phyloP scores from a whole-genome alignment of 92 coral and sea anemone species.

The Actinernus sp. region DNA sequence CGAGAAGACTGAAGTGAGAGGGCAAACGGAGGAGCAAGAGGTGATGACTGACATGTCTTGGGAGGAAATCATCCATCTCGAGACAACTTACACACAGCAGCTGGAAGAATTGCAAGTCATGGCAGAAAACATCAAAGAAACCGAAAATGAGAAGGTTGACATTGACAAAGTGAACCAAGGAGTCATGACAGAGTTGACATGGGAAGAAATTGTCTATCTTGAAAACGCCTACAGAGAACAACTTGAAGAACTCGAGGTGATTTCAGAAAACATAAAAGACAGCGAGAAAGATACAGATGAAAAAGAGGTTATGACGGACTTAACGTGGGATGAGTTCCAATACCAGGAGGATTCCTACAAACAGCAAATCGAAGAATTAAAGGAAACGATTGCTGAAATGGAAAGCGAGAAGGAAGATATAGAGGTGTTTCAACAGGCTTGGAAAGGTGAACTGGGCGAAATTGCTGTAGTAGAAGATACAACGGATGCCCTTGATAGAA shows the following conservation, averaged over 20 bases:
- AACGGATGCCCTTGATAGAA: too few relatives aligned
- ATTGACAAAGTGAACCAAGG: not conserved
- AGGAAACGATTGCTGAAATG: conserved; percentile 11
- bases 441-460: conserved; percentile 11
- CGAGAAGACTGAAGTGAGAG: not conserved
- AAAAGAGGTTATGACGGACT: conserved; percentile 37
- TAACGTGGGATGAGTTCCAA: conserved; percentile 31
- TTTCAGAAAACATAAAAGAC: conserved; percentile 1
- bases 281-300: not conserved
- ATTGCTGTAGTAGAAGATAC: conserved; percentile 1
- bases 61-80: conserved; percentile 17
- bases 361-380: conserved; percentile 13
- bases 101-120: conserved; percentile 3
- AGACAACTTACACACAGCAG: conserved; percentile 18
- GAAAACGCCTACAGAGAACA: conserved; percentile 27
- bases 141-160: not conserved
- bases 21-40: not conserved
- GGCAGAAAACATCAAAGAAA: not conserved
- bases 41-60: not conserved
- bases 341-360: conserved; percentile 36
- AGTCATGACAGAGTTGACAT: conserved; percentile 68
- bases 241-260: conserved; percentile 14
- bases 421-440: not conserved
- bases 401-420: not conserved
- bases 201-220: conserved; percentile 53